phyloP scores from a whole-genome alignment of 2,113 vertebrate genomes.

The Maylandia zebra region DNA sequence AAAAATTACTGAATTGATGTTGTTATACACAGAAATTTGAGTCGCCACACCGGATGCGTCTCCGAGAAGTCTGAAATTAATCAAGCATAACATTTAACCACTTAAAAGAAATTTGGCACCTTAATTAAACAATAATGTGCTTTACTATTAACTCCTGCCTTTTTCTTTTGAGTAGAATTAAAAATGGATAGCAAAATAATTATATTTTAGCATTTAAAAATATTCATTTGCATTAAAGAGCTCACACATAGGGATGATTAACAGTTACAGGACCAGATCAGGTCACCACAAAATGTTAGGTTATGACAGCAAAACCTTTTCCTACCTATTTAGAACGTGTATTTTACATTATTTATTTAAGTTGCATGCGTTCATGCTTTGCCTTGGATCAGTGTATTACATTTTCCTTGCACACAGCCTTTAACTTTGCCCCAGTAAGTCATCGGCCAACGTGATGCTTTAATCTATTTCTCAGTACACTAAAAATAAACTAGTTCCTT shows the following conservation, averaged over 20 bases:
- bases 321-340: background rate
- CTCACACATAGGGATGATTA: background rate
- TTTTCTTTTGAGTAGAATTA: background rate
- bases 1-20: background rate
- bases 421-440: background rate
- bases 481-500: background rate
- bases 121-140: background rate
- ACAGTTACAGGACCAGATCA: background rate
- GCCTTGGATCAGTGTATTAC: background rate
- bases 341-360: background rate
- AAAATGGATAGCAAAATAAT: background rate
- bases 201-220: background rate
- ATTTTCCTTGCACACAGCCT: background rate
- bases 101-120: background rate
- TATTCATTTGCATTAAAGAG: background rate
- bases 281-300: background rate
- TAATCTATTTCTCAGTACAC: background rate
- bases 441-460: background rate
- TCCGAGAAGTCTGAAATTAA: background rate
- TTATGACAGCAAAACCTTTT: background rate
- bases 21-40: background rate
- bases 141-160: background rate
- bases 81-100: background rate
- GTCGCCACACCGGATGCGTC: accelerated
- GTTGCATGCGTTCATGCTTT: background rate